Conservation (phyloP, 2,797 vertebrate genomes). For the Fringilla coelebs region DNA sequence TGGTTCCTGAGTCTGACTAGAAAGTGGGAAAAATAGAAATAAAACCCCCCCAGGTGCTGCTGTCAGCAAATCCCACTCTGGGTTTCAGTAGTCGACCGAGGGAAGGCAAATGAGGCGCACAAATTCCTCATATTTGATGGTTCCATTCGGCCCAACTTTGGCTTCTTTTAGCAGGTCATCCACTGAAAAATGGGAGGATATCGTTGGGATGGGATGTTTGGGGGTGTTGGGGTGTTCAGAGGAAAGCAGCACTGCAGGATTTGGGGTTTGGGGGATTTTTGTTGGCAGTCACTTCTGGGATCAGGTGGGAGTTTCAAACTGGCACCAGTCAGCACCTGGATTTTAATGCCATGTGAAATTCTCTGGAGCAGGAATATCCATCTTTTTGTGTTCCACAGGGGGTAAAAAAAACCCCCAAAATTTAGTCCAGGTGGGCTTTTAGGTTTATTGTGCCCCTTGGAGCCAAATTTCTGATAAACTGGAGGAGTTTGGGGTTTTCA, state of each 20-base stretch:
- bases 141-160: slow-evolving; percentile 80
- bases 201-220: rapidly evolving
- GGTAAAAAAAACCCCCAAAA: rapidly evolving
- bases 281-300: not conserved
- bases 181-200: slow-evolving; percentile 70
- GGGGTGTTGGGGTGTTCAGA: rapidly evolving
- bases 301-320: not conserved
- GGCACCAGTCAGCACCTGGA: not conserved
- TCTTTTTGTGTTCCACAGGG: not conserved
- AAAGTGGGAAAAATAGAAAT: rapidly evolving
- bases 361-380: not conserved
- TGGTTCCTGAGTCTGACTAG: not conserved
- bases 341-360: not conserved
- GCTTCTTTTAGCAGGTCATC: slow-evolving; percentile 89
- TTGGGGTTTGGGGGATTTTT: not conserved
- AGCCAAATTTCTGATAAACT: not conserved
- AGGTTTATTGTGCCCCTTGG: not conserved
- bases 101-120: slow-evolving; percentile 83
- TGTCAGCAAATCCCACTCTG: rapidly evolving
- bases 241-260: not conserved
- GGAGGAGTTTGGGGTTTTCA: rapidly evolving
- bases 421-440: rapidly evolving
- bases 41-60: not conserved
- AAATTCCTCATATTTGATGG: slow-evolving; percentile 86
- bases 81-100: slow-evolving; percentile 78